Evolutionary conservation across 2,113 vertebrate genomes (phyloP), one percentile per base, ranked within the genome.

Genomic region (Cygnus buccinator): DNA sequence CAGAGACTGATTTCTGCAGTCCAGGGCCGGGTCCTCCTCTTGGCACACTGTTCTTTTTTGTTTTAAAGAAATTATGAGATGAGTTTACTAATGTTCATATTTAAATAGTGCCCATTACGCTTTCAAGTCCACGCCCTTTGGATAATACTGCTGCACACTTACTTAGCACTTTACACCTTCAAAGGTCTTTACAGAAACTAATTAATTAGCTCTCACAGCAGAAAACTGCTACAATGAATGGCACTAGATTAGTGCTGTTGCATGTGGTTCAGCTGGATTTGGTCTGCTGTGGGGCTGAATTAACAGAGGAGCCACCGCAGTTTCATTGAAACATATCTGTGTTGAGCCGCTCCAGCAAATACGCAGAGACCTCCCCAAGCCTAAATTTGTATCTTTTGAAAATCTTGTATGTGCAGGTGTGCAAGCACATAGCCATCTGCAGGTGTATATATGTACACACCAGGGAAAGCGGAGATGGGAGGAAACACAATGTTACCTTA

Each of bases 401-500:
- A 41, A 63, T 50, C 57, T 52, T 70, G 37, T 2, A 0, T 33
- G 28, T 46, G 50, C 61, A 43, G 55, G 28, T 35, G 15, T 57
- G 61, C 39, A 25, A 21, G 14, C 7, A 13, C 41, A 19, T 33
- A 0, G 0, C 55, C 78, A 4, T 39, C 66, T 73, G 39, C 46
- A 70, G 1, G 0, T 9, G 5, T 37, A 26, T 37, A 17, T n/a
- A 28, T 0, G 0, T 23, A 29, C 0, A 0, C n/a, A 54, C 59
- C 22, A 70, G 77, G 68, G 44, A 71, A 66, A 0, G 1, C 11
- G 20, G 55, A 74, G 35, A 66, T 0, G 0, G 29, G 29, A 43
- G 22, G 35, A 66, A 85, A 79, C 7, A 52, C 25, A n/a, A 31
- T 41, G 4, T 57, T 43, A 15, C 16, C 41, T 83, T 48, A 8